These are phyloP conservation scores for Trachemys scripta DNA, from an alignment of 2,113 vertebrate species.

Conservation along the genomic window DNA sequence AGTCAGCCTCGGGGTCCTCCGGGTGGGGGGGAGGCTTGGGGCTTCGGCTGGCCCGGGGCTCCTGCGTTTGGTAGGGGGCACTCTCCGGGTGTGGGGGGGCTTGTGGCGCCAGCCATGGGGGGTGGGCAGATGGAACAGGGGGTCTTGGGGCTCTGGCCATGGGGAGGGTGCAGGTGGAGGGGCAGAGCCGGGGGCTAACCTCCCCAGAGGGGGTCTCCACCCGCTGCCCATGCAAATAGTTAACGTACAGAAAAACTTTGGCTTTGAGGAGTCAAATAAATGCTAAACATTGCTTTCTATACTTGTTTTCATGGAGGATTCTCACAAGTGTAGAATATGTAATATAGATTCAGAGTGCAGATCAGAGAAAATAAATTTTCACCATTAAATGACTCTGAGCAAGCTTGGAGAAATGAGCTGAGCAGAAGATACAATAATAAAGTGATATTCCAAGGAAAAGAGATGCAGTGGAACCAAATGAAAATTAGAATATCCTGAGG, in stretches of 20 bases:
- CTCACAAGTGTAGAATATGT: not conserved
- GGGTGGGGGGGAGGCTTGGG: too few species aligned
- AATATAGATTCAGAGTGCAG: not conserved
- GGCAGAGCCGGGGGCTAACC: too few species aligned
- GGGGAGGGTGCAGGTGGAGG: too few species aligned
- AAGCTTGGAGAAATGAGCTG: not conserved
- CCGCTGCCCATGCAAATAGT: not conserved
- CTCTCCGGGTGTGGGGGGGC: too few species aligned
- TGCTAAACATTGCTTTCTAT: not conserved
- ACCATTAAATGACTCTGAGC: not conserved
- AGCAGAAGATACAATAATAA: not conserved
- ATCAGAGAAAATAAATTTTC: slow-evolving; percentile 1
- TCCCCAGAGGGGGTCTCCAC: too few species aligned
- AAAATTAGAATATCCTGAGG: not conserved
- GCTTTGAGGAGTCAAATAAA: not conserved
- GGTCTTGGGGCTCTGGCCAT: too few species aligned
- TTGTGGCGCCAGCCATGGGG: too few species aligned
- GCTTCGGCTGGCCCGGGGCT: too few species aligned
- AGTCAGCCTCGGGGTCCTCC: too few species aligned
- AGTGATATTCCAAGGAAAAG: not conserved
- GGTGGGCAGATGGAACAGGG: too few species aligned
- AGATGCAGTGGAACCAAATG: not conserved
- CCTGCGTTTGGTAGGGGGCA: too few species aligned
- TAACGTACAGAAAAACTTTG: not conserved
- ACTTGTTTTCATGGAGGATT: not conserved